phyloP scores from a whole-genome alignment of 2,797 vertebrate species.

The Argentina silus region DNA sequence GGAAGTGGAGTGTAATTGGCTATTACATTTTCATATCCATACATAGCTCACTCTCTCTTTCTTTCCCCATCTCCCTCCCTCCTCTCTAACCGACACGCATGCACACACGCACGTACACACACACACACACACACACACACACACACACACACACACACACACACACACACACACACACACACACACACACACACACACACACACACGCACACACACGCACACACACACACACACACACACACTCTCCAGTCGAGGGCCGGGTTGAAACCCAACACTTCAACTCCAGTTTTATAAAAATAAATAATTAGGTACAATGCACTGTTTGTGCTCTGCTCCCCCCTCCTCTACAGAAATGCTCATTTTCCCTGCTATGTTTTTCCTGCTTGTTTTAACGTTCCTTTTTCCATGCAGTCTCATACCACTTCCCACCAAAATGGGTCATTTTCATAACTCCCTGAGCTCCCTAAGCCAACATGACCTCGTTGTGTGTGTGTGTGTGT shows the following conservation, averaged over 20 bases:
- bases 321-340: constrained; percentile 65
- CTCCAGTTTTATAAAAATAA: constrained; percentile 69
- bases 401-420: constrained; percentile 62
- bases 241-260: constrained; percentile 45
- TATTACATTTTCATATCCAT: constrained; percentile 49
- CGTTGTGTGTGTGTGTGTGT: constrained; percentile 48
- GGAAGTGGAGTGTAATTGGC: constrained; percentile 31
- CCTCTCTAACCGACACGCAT: no score
- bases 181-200: neutral
- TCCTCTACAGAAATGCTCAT: constrained; percentile 46
- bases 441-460: constrained; percentile 69
- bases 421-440: constrained; percentile 69
- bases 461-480: constrained; percentile 69
- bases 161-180: constrained; percentile 29
- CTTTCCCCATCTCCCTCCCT: constrained; percentile 13
- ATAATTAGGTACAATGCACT: constrained; percentile 64
- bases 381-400: constrained; percentile 59
- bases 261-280: constrained; percentile 64
- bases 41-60: constrained; percentile 43
- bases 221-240: constrained; percentile 40
- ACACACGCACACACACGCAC: constrained; percentile 36
- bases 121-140: constrained; percentile 36
- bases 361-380: constrained; percentile 58
- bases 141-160: constrained; percentile 38
- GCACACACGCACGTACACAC: constrained; percentile 26